These are phyloP conservation scores for Cricetomys ansorgei DNA, from an alignment of 2,113 vertebrate genomes.

Conservation along the genomic window DNA sequence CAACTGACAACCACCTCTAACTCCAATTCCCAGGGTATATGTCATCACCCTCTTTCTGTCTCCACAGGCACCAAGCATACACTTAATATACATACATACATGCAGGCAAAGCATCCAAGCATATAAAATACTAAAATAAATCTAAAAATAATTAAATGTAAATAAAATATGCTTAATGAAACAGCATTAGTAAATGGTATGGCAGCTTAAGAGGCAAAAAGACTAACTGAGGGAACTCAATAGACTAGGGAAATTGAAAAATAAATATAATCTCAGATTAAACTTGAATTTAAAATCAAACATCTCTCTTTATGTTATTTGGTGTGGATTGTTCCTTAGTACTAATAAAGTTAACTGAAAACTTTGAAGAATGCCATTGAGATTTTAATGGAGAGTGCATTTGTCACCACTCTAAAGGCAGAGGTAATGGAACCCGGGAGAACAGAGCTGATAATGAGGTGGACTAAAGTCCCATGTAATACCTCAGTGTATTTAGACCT, in stretches of 20 bases:
- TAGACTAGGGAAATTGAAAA: background rate
- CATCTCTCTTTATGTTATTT: background rate
- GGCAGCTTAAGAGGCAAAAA: background rate
- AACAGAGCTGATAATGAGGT: too few relatives aligned
- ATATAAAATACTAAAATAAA: background rate
- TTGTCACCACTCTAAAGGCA: background rate
- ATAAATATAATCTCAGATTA: background rate
- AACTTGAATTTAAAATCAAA: slow-evolving; percentile 4
- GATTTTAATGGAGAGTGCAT: background rate
- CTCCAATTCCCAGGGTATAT: background rate
- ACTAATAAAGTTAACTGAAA: background rate
- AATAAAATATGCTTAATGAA: background rate
- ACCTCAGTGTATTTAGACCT: too few relatives aligned
- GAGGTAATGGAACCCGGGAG: too few relatives aligned
- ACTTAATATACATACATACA: background rate
- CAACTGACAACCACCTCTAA: background rate
- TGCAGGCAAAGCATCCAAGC: background rate
- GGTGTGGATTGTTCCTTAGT: background rate
- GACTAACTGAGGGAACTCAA: background rate
- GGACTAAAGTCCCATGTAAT: too few relatives aligned
- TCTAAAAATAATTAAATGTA: background rate
- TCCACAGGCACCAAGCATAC: background rate
- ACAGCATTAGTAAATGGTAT: background rate
- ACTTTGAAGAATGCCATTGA: background rate
- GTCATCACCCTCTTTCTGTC: background rate